phyloP scores from a whole-genome alignment of 2,888 invertebrate genomes.

The Stegana nigrithorax region DNA sequence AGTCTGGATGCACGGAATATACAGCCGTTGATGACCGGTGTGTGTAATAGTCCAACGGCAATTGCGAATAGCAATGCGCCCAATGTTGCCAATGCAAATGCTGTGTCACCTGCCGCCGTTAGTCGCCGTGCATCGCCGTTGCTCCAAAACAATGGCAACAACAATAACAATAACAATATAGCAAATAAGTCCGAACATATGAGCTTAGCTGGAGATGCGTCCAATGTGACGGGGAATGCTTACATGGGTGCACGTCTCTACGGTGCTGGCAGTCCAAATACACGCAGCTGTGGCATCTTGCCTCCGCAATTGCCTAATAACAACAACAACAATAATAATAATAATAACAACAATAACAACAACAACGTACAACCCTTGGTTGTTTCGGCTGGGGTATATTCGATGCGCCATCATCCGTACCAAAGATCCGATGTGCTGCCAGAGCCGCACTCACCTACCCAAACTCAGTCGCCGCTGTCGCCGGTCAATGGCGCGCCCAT shows the following conservation, averaged over 20 bases:
- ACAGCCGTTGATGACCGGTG: constrained; percentile 47
- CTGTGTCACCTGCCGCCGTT: constrained; percentile 43
- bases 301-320: too few species aligned
- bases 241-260: constrained; percentile 27
- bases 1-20: constrained; percentile 47
- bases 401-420: constrained; percentile 42
- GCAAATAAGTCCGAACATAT: constrained; percentile 10
- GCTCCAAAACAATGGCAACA: background rate
- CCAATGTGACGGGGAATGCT: background rate
- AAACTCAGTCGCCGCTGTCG: constrained; percentile 42
- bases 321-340: constrained; percentile 29
- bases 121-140: constrained; percentile 20
- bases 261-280: constrained; percentile 12
- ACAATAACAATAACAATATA: constrained; percentile 8
- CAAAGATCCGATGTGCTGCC: constrained; percentile 46
- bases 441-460: constrained; percentile 40
- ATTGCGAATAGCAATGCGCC: constrained; percentile 12
- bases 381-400: constrained; percentile 34
- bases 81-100: constrained; percentile 18
- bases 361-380: too few species aligned
- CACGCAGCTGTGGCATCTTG: constrained; percentile 21
- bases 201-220: background rate
- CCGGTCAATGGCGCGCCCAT: constrained; percentile 42
- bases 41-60: too few species aligned
- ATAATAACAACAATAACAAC: constrained; percentile 23